These are phyloP conservation scores for Pherbina coryleti DNA, from an alignment of 2,888 invertebrate genomes.

Conservation along the genomic window DNA sequence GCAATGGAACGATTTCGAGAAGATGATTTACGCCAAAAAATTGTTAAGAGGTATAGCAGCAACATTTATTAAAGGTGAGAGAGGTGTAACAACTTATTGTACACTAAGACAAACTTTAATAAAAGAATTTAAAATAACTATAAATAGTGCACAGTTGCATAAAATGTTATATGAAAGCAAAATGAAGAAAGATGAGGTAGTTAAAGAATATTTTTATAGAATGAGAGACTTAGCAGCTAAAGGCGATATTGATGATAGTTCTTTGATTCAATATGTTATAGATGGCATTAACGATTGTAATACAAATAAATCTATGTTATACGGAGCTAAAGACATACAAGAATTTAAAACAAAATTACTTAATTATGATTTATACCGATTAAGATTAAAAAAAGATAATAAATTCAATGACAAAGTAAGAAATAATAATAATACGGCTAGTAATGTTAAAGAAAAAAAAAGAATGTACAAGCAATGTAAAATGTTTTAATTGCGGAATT, in stretches of 20 bases:
- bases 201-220: slow-evolving; percentile 60
- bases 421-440: background rate
- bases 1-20: slow-evolving; percentile 43
- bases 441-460: slow-evolving; percentile 10
- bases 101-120: slow-evolving; percentile 32
- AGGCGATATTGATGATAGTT: slow-evolving; percentile 58
- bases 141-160: slow-evolving; percentile 40
- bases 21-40: slow-evolving; percentile 45
- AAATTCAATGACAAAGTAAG: background rate
- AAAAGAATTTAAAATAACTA: slow-evolving; percentile 40
- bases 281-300: slow-evolving; percentile 59
- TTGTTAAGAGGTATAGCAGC: slow-evolving; percentile 41
- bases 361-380: background rate
- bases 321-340: slow-evolving; percentile 38
- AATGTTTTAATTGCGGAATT: slow-evolving; percentile 23
- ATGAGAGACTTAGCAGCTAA: slow-evolving; percentile 66
- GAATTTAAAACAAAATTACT: too few species aligned
- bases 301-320: slow-evolving; percentile 43
- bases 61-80: slow-evolving; percentile 33
- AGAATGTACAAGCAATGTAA: background rate
- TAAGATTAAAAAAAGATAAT: background rate
- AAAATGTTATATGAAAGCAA: slow-evolving; percentile 47
- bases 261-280: slow-evolving; percentile 63
- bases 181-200: slow-evolving; percentile 58
- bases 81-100: slow-evolving; percentile 35